Evolutionary conservation across 2,113 vertebrate species (phyloP).

Genomic region (Caranx ignobilis): DNA sequence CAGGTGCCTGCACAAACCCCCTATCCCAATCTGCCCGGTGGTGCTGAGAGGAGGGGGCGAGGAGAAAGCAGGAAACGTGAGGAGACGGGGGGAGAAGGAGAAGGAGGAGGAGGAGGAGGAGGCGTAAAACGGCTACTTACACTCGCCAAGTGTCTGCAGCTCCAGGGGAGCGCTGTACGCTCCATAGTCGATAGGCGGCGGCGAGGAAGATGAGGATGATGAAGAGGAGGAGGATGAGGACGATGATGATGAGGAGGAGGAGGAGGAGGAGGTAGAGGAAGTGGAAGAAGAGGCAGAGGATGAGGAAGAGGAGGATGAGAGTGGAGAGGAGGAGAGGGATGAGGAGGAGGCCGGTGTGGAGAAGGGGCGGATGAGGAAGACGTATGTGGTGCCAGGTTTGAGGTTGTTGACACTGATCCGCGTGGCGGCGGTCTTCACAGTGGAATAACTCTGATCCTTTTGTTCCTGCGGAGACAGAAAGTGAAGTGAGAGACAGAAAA

Average conservation of each 20-base stretch:
- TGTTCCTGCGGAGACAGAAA: constrained; percentile 85
- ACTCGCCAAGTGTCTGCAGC: constrained; percentile 92
- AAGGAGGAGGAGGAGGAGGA: constrained; percentile 19
- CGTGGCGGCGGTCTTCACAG: constrained; percentile 90
- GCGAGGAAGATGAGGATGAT: constrained; percentile 86
- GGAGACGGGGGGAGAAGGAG: constrained; percentile 28
- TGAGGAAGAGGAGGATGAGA: constrained; percentile 80
- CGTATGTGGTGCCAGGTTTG: constrained; percentile 93
- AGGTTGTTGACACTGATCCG: constrained; percentile 93
- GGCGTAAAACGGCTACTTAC: constrained; percentile 83
- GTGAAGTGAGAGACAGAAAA: constrained; percentile 27
- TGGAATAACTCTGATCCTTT: constrained; percentile 95
- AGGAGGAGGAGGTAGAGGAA: constrained; percentile 72
- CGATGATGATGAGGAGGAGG: constrained; percentile 87
- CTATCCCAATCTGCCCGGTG: constrained; percentile 39
- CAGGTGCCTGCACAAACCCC: constrained; percentile 54
- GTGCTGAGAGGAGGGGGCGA: constrained; percentile 26
- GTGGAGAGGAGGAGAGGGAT: constrained; percentile 88
- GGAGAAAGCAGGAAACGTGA: constrained; percentile 34
- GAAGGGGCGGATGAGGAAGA: constrained; percentile 93
- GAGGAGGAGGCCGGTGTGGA: constrained; percentile 86
- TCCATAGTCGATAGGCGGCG: constrained; percentile 88
- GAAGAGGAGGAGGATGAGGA: constrained; percentile 78
- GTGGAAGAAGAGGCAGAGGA: constrained; percentile 84
- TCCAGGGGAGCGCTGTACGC: constrained; percentile 91